Percentiles rank a stretch among this genome's conserved stretches.
Conservation (phyloP, 2,888 invertebrate species). For the Apamea epomidion region DNA sequence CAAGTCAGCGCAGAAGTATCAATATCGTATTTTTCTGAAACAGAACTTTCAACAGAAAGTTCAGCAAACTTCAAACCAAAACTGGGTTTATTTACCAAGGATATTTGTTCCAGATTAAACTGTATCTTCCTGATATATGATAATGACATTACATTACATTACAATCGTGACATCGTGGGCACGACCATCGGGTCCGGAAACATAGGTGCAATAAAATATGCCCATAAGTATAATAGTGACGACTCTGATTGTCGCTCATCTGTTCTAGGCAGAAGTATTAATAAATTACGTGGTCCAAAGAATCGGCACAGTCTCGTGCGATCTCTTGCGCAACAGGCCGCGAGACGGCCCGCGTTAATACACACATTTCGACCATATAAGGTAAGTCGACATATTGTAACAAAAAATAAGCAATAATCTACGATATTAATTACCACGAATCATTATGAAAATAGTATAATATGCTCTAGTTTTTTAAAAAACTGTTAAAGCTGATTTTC, state of each 20-base stretch:
- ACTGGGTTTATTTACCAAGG: neutral
- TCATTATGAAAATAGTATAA: neutral
- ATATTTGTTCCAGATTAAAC: conserved; percentile 5
- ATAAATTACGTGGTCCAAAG: conserved; percentile 85
- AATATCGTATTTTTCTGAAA: neutral
- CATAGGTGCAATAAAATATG: conserved; percentile 58
- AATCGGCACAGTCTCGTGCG: conserved; percentile 87
- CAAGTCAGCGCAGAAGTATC: neutral
- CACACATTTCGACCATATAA: conserved; percentile 56
- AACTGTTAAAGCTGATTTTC: neutral
- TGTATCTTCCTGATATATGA: neutral
- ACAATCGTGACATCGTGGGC: conserved; percentile 55
- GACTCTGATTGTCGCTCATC: conserved; percentile 55
- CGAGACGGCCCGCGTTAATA: conserved; percentile 67
- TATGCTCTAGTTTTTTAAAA: neutral
- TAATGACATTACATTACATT: conserved; percentile 39
- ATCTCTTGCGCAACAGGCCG: conserved; percentile 87
- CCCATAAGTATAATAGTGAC: conserved; percentile 59
- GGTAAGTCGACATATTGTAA: conserved; percentile 64
- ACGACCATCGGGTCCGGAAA: conserved; percentile 51
- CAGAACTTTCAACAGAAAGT: neutral
- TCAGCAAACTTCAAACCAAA: neutral
- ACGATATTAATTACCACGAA: neutral
- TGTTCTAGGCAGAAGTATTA: conserved; percentile 81
- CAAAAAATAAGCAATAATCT: conserved; percentile 2